phyloP scores from a whole-genome alignment of 2,113 vertebrate genomes.

The Elaphurus davidianus region DNA sequence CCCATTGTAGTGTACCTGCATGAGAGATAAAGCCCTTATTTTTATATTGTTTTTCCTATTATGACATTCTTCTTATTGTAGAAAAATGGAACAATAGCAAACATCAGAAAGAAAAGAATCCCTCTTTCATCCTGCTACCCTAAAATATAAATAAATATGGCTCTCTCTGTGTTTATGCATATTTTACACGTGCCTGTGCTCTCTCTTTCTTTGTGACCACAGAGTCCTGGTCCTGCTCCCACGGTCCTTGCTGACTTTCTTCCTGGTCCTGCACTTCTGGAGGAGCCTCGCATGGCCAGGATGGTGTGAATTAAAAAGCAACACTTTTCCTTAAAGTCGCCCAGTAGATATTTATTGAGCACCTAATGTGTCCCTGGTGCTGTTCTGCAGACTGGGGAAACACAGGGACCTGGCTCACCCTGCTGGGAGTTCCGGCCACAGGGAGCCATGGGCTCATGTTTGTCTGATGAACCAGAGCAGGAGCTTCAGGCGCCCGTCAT shows the following conservation, averaged over 20 bases:
- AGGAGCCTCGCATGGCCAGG: neutral
- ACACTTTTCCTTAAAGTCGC: too few species aligned
- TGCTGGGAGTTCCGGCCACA: neutral
- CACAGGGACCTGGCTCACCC: neutral
- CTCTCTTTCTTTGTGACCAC: neutral
- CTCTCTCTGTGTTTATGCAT: neutral
- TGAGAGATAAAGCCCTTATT: neutral
- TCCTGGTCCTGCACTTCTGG: neutral
- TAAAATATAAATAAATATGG: neutral
- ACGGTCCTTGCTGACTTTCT: neutral
- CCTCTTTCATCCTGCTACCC: neutral
- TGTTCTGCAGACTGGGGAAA: neutral
- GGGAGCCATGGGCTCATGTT: neutral
- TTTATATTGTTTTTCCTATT: neutral
- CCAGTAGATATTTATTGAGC: neutral
- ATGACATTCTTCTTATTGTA: neutral
- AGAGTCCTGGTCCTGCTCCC: neutral
- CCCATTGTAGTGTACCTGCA: neutral
- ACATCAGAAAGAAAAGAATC: neutral
- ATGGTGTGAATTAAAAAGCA: neutral
- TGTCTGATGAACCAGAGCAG: neutral
- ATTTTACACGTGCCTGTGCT: rapidly evolving
- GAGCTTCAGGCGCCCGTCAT: neutral
- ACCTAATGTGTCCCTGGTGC: neutral
- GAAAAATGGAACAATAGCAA: neutral